phyloP scores from a whole-genome alignment of 2,888 invertebrate genomes.

The Dromius quadrimaculatus region DNA sequence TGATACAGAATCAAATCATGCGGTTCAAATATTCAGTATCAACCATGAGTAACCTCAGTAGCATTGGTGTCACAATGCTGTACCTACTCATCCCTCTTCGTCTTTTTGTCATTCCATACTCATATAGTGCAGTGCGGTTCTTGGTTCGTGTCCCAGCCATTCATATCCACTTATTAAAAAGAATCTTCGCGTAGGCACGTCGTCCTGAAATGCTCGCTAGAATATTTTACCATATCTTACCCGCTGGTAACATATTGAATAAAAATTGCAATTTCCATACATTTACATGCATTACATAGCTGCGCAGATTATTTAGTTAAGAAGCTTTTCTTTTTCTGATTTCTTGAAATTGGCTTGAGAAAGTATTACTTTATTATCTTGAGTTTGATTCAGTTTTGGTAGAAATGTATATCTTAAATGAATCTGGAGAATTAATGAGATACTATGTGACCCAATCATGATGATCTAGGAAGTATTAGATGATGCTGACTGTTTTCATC shows the following conservation, averaged over 20 bases:
- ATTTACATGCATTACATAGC: constrained; percentile 51
- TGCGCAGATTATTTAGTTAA: constrained; percentile 49
- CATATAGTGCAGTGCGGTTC: constrained; percentile 18
- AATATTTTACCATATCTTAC: constrained; percentile 53
- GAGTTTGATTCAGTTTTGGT: not conserved
- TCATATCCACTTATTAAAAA: constrained; percentile 51
- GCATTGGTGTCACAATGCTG: constrained; percentile 1
- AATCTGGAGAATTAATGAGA: too few relatives aligned
- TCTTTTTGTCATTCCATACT: not conserved
- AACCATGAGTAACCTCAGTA: not conserved
- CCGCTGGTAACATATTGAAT: constrained; percentile 52
- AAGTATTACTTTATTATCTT: too few relatives aligned
- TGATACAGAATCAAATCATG: too few relatives aligned
- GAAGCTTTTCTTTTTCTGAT: constrained; percentile 40
- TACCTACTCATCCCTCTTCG: not conserved
- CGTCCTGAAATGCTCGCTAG: constrained; percentile 39
- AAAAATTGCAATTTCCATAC: constrained; percentile 53
- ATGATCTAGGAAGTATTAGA: too few relatives aligned
- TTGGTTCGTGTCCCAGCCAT: too few relatives aligned
- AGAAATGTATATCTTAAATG: too few relatives aligned
- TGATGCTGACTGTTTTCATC: too few relatives aligned
- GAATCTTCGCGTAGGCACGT: constrained; percentile 52
- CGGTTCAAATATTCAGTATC: not conserved
- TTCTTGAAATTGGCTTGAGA: constrained; percentile 24
- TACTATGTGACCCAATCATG: too few relatives aligned